A percentile compares a stretch with the other conserved stretches of the same genome.
These are phyloP conservation scores for Suricata suricatta DNA, from an alignment of 2,113 vertebrate species.

Conservation along the genomic window DNA sequence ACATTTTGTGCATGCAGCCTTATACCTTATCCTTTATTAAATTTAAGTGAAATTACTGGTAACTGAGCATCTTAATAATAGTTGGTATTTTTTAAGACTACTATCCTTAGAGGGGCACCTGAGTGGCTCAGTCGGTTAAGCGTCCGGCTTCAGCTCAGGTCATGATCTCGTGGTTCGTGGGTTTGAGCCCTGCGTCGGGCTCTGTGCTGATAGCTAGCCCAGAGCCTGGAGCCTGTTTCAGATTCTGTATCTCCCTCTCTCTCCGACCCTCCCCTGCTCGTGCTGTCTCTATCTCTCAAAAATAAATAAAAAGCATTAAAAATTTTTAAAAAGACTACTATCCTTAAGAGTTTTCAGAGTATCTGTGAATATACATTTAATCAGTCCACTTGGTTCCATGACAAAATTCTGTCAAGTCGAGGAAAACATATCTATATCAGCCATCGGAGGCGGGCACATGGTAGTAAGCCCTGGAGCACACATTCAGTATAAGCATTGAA, in stretches of 20 bases:
- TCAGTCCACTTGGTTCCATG: not conserved
- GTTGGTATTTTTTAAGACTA: not conserved
- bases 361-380: not conserved
- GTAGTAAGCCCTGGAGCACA: not conserved
- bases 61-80: not conserved
- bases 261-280: too few species aligned
- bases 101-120: too few species aligned
- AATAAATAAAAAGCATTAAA: too few species aligned
- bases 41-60: not conserved
- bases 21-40: not conserved
- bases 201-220: too few species aligned
- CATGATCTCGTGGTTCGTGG: too few species aligned
- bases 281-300: too few species aligned
- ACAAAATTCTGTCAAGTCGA: not conserved
- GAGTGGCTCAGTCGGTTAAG: too few species aligned
- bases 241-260: too few species aligned
- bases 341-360: not conserved
- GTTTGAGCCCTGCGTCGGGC: too few species aligned
- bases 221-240: too few species aligned
- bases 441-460: not conserved
- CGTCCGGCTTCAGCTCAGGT: too few species aligned
- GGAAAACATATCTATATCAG: not conserved
- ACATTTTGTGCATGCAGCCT: not conserved
- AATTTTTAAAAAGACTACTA: not conserved
- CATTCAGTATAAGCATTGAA: not conserved